Conservation (phyloP, 2,888 invertebrate genomes). For the Thera obeliscata region DNA sequence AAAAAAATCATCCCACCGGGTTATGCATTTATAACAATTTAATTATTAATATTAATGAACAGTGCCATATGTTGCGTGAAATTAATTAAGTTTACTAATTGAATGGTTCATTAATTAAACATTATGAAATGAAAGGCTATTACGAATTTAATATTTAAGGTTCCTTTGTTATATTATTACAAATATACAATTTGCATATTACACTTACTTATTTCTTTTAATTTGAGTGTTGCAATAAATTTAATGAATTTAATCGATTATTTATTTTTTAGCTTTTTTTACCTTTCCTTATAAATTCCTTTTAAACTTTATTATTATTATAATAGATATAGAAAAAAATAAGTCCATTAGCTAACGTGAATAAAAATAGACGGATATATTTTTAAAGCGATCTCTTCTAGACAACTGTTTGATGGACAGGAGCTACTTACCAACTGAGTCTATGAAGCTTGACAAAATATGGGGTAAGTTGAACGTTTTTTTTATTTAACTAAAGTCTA, state of each 20-base stretch:
- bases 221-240: not conserved
- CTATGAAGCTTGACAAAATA: no score
- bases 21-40: not conserved
- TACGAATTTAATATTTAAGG: constrained; percentile 5
- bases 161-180: not conserved
- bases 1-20: not conserved
- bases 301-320: no score
- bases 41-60: not conserved
- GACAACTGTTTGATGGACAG: no score
- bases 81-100: constrained; percentile 1
- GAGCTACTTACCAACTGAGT: no score
- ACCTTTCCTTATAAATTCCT: not conserved
- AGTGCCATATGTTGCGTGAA: constrained; percentile 5
- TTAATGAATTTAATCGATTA: not conserved
- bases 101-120: constrained; percentile 2
- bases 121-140: not conserved
- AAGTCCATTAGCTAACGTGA: no score
- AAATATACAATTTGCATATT: no score
- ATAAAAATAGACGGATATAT: no score
- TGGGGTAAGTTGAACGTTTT: no score
- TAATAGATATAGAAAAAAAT: no score
- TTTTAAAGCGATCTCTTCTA: no score
- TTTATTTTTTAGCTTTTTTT: not conserved
- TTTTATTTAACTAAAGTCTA: no score
- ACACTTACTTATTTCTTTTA: no score